Conservation (phyloP, 1,140 invertebrate genomes). For the Cyclina sinensis region DNA sequence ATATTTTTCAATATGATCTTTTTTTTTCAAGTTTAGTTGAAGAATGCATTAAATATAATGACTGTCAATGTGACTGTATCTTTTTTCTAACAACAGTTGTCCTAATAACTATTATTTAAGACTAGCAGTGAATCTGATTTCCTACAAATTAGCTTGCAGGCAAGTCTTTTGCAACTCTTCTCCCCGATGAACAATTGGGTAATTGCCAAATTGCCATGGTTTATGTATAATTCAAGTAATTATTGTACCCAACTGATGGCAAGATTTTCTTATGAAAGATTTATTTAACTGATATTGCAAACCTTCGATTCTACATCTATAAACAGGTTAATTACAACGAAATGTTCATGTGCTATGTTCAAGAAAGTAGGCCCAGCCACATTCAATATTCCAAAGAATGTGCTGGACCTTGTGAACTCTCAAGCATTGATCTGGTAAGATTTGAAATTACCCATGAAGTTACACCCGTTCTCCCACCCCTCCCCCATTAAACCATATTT, state of each 20-base stretch:
- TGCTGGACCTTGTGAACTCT: constrained; percentile 94
- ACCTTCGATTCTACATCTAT: background rate
- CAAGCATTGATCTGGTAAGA: constrained; percentile 93
- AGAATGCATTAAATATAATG: no score
- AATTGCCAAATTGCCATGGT: background rate
- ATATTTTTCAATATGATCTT: no score
- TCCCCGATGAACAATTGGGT: background rate
- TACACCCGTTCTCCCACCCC: background rate
- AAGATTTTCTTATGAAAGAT: no score
- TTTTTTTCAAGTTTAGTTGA: no score
- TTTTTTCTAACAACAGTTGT: no score
- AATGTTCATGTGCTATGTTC: constrained; percentile 58
- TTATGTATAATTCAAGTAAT: background rate
- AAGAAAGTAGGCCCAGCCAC: constrained; percentile 88
- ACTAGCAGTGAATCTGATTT: no score
- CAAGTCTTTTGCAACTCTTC: no score
- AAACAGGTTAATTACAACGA: constrained; percentile 69
- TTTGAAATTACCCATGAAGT: no score
- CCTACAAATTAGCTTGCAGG: no score
- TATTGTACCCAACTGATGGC: background rate
- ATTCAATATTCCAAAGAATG: constrained; percentile 94
- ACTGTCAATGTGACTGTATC: no score
- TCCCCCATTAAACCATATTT: background rate
- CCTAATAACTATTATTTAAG: no score
- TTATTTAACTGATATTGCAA: no score